Base-by-base conservation (phyloP, 2,888 invertebrate species). In the Argyra leucocephala region DNA sequence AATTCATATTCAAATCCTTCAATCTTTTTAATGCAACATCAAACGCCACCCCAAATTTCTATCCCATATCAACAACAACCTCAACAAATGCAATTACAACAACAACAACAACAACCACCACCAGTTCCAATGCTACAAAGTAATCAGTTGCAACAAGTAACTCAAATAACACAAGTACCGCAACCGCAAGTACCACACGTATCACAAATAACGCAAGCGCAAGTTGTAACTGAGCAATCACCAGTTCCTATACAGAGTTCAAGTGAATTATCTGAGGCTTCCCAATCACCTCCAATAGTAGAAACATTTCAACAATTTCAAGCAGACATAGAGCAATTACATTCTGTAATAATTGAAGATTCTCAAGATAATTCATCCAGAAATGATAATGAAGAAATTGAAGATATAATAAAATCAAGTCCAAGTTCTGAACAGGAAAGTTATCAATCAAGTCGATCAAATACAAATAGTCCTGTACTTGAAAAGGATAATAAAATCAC, bases 1-100 rank as follows among this genome's bases (percentile, higher is more conserved):
- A 66, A 58, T 22, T 22, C 66, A 1, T 57, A 59, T 21, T 63
- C 65, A 21, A 67, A 3, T 64, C 69, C 62, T 58, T 59, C 59
- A 24, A 59, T 59, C 4, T 59, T 59, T 23, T 23, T 59, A 23
- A 59, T 59, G 59, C 59, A 59, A 59, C 59, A 23, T 15, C 12
- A 23, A 18, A 23, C 15, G n/a, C 59, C 59, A 1, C 48, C 48
- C 12, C 59, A 24, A 23, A 22, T 23, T 59, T 23, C 23, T 12
- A 59, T 18, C 23, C 59, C 18, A 1, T 22, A 57, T 57, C 59
- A 48, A n/a, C 61, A 66, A 59, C 63, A 63, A 15, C 23, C 58
- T 22, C 65, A 61, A 36, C 57, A 57, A 59, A 58, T 61, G 18
- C 31, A 59, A 1, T n/a, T 22, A 26, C 26, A 48, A 15, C 57